Percentiles rank a stretch among this genome's conserved stretches.
phyloP scores from a whole-genome alignment of 2,113 vertebrate genomes.

The Oncorhynchus clarkii region DNA sequence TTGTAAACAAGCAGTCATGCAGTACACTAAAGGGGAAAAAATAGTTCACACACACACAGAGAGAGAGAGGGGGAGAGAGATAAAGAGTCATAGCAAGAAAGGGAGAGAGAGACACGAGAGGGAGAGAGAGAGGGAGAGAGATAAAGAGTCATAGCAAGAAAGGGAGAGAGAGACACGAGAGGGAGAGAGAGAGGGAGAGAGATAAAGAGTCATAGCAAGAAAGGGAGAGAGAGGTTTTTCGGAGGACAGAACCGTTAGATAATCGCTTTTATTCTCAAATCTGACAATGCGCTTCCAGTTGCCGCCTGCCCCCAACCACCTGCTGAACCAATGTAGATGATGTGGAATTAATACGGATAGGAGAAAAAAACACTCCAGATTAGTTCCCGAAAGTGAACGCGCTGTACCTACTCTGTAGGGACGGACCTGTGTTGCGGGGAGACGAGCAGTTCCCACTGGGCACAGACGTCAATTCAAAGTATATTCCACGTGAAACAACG shows the following conservation, averaged over 20 bases:
- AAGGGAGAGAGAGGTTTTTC: constrained; percentile 26
- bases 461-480: too few species aligned
- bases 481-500: too few species aligned
- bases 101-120: too few species aligned
- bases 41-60: too few species aligned
- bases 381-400: background rate
- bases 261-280: constrained; percentile 35
- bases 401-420: background rate
- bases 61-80: too few species aligned
- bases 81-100: too few species aligned
- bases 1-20: background rate
- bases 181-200: too few species aligned
- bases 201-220: too few species aligned
- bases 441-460: background rate
- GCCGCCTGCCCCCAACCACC: background rate
- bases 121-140: background rate
- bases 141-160: background rate
- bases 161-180: background rate
- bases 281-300: background rate
- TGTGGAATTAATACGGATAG: background rate
- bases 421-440: background rate
- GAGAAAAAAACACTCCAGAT: background rate
- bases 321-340: background rate
- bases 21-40: too few species aligned
- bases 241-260: constrained; percentile 40